Conservation (phyloP, 2,113 vertebrate genomes). For the Ictalurus punctatus region DNA sequence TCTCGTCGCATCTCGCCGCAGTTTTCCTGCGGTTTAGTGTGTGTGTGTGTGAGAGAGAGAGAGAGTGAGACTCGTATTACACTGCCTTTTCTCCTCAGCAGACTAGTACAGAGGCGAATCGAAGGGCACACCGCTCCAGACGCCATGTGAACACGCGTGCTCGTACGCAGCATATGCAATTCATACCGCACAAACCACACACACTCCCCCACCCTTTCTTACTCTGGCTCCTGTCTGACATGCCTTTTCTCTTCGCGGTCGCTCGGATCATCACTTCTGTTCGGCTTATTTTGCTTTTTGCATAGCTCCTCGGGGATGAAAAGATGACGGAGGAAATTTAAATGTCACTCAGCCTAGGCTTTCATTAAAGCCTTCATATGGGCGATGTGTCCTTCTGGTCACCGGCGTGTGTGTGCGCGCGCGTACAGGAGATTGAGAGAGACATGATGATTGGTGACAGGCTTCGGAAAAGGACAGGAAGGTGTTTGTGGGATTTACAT, state of each 20-base stretch:
- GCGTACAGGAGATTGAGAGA: not conserved
- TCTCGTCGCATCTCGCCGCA: slow-evolving; percentile 31
- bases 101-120: not conserved
- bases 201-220: too few species aligned
- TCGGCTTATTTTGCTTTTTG: slow-evolving; percentile 13
- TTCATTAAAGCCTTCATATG: slow-evolving; percentile 27
- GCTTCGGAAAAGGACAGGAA: slow-evolving; percentile 42
- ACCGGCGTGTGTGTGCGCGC: not conserved
- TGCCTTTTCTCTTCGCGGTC: not conserved
- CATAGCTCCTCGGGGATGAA: not conserved
- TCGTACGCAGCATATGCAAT: slow-evolving; percentile 40
- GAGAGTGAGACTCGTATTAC: too few species aligned
- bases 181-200: slow-evolving; percentile 56
- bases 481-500: slow-evolving; percentile 51
- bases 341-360: slow-evolving; percentile 32
- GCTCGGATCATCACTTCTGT: not conserved
- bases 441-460: slow-evolving; percentile 53
- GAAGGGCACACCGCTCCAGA: not conserved
- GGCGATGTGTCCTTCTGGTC: not conserved
- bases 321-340: slow-evolving; percentile 28
- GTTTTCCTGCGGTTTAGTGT: slow-evolving; percentile 7
- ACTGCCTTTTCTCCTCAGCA: not conserved
- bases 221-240: not conserved
- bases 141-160: too few species aligned
- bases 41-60: not conserved